Base-by-base conservation (phyloP, 1,140 invertebrate species). In the Agrypnia vestita region DNA sequence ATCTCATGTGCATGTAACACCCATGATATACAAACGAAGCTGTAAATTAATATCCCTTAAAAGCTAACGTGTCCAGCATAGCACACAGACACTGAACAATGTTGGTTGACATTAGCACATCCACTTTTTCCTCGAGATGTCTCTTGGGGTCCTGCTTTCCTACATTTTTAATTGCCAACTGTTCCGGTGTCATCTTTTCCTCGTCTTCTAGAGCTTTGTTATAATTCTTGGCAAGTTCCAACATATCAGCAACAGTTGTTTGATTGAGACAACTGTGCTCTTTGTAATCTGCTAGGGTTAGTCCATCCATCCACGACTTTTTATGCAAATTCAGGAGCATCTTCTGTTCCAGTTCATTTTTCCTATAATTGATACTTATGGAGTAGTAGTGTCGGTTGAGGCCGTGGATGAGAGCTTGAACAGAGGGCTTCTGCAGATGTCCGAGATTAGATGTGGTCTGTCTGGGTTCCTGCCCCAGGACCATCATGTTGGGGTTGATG, bases 121-220 rank as follows among this genome's bases (percentile, higher is more conserved):
- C 97, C 15, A 99, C 98, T 91, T 99, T 97, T 86, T 99, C 98
- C 89, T 99, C 98, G 84, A 99, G 92, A 94, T 99, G 99, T 81
- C 99, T 92, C 90, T 99, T 99, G n/a, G 99, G 99, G 90, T 99
- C 98, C 89, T 99, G 97, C 91, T 99, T 99, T 21, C 99, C 99
- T 55, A 99, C 98, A 91, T 99, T 99, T 87, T 99, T 99, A 84
- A 99, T 99, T 13, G 98, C 98, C 86, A 99, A 90, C 87, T 99
- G 98, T 88, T 99, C 98, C 0, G 97, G 96, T n/a, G 98, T 99
- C 97, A 99, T 99, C 87, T 99, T 99, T 87, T 99, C 98, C 89
- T 99, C 99, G 85, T 99, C 99, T 90, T 99, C 98, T 56, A 99
- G 90, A 53, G 98, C 96, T 91, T 99, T 99, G 86, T 99, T 99